These are phyloP conservation scores for Sycophaga agraensis DNA, from an alignment of 1,140 invertebrate species.

Conservation along the genomic window DNA sequence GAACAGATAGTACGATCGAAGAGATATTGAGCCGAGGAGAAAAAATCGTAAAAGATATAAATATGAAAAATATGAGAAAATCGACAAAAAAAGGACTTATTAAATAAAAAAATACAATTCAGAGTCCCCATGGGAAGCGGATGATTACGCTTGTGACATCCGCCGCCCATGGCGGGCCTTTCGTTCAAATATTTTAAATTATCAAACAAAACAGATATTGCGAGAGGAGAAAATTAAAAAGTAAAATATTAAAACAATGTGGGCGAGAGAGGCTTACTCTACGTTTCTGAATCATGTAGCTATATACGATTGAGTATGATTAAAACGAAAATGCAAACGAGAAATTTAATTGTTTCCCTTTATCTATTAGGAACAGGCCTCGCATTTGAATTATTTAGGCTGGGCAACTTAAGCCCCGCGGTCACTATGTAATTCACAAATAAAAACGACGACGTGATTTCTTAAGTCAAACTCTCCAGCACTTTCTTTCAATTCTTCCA, in stretches of 20 bases:
- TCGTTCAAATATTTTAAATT: conserved; percentile 45
- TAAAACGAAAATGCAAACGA: neutral
- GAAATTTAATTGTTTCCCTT: neutral
- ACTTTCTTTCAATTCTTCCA: conserved; percentile 4
- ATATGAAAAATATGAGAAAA: neutral
- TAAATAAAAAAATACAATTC: conserved; percentile 18
- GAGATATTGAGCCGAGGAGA: no score
- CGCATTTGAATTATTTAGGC: conserved; percentile 18
- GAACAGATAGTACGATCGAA: no score
- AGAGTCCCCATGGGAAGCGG: neutral
- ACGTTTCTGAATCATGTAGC: conserved; percentile 5
- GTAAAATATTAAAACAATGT: conserved; percentile 13
- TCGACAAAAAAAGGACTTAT: neutral
- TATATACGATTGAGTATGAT: neutral
- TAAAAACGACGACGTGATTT: neutral
- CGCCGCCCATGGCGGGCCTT: conserved; percentile 34
- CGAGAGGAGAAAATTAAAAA: no score
- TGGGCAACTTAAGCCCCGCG: neutral
- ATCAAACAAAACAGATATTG: conserved; percentile 35
- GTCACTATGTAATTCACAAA: conserved; percentile 3
- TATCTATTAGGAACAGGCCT: conserved; percentile 13
- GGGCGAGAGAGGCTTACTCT: conserved; percentile 31
- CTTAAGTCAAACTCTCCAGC: neutral
- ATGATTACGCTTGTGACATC: conserved; percentile 25
- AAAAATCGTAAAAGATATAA: no score